Conservation (phyloP, 2,113 vertebrate species). For the Leptosomus discolor region DNA sequence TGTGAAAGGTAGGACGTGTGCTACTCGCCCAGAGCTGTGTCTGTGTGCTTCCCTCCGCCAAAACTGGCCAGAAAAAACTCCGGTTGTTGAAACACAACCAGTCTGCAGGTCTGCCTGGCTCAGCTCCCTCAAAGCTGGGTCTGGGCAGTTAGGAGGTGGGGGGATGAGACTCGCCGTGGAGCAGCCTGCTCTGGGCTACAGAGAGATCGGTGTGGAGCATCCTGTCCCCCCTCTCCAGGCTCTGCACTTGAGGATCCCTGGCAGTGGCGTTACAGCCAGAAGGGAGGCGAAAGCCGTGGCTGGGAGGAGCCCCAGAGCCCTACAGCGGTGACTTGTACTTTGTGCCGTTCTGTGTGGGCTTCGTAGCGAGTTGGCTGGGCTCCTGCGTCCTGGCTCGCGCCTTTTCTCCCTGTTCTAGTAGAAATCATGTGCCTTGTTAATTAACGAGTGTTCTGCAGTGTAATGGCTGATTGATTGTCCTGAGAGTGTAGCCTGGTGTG, state of each 20-base stretch:
- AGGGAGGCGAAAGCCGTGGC: background rate
- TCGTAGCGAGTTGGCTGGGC: background rate
- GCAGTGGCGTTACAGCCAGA: background rate
- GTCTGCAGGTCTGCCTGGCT: background rate
- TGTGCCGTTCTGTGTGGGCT: background rate
- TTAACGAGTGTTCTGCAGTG: background rate
- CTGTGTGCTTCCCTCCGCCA: background rate
- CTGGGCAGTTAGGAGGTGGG: background rate
- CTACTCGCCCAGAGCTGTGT: background rate
- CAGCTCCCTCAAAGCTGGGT: background rate
- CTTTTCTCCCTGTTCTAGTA: background rate
- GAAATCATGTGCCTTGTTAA: background rate
- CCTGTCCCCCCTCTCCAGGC: background rate
- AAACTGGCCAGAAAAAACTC: background rate
- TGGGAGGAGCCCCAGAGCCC: background rate
- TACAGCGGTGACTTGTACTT: background rate
- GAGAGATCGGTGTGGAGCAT: background rate
- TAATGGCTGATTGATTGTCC: background rate
- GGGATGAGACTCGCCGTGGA: background rate
- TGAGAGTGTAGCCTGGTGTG: background rate
- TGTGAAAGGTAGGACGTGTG: background rate
- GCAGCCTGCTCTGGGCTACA: background rate
- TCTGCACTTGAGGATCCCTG: background rate
- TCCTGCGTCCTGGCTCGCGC: background rate
- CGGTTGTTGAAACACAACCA: accelerated